Conservation (phyloP, 2,797 vertebrate species). For the Epinephelus coioides region DNA sequence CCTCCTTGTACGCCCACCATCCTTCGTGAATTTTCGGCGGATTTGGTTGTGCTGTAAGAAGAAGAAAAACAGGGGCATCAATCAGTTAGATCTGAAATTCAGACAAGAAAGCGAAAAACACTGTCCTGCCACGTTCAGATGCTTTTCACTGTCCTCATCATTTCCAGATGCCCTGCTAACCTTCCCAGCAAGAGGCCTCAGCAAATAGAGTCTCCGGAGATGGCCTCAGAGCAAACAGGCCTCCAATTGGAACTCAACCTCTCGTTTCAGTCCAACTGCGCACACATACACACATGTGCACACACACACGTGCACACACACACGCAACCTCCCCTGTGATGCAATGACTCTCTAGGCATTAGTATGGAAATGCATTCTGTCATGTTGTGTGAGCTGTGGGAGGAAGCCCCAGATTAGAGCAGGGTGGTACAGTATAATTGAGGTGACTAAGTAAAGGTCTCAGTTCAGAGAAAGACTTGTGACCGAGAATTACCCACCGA, state of each 20-base stretch:
- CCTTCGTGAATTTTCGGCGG: conserved; percentile 98
- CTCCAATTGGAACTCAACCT: conserved; percentile 28
- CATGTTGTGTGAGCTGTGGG: conserved; percentile 59
- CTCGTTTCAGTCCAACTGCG: neutral
- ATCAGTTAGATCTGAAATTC: conserved; percentile 43
- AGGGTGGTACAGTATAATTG: conserved; percentile 80
- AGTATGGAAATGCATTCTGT: conserved; percentile 72
- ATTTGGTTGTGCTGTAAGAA: conserved; percentile 94
- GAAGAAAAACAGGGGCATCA: conserved; percentile 63
- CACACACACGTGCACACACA: conserved; percentile 2
- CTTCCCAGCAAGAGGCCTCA: conserved; percentile 33
- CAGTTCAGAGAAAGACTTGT: conserved; percentile 70
- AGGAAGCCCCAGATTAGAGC: conserved; percentile 75
- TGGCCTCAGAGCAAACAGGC: conserved; percentile 27
- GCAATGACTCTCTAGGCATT: conserved; percentile 50
- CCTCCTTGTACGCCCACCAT: conserved; percentile 99
- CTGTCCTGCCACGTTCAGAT: neutral
- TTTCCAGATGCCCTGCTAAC: conserved; percentile 23
- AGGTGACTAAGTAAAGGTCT: conserved; percentile 76
- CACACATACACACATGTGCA: neutral
- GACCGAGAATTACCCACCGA: conserved; percentile 70
- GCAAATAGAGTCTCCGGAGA: conserved; percentile 45
- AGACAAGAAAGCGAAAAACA: conserved; percentile 24
- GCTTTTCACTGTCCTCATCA: conserved; percentile 4
- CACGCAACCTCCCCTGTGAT: neutral